Evolutionary conservation across 2,888 invertebrate species (phyloP).

Genomic region (Allygus modestus): DNA sequence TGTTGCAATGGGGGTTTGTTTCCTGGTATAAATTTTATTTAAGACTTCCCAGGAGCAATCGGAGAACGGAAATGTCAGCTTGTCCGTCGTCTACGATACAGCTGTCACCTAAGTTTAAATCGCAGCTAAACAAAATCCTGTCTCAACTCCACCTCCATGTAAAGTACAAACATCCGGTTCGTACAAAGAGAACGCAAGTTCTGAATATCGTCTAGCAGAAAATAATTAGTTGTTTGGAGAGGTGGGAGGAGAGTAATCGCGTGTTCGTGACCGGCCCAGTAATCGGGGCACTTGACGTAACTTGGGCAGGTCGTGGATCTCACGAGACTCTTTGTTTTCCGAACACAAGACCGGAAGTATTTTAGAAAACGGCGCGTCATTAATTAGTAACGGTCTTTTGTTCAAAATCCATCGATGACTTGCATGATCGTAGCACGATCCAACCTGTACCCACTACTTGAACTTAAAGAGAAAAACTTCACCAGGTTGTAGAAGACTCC

Average conservation of each 20-base stretch:
- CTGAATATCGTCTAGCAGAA: neutral
- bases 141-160: too few relatives aligned
- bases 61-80: too few relatives aligned
- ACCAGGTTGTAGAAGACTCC: neutral
- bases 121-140: too few relatives aligned
- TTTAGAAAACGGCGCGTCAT: conserved; percentile 8
- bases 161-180: too few relatives aligned
- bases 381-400: neutral
- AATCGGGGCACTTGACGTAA: conserved; percentile 5
- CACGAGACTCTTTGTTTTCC: neutral
- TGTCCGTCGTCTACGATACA: too few relatives aligned
- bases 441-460: neutral
- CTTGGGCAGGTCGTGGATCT: neutral
- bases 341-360: neutral
- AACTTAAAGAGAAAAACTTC: neutral
- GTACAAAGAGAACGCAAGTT: too few relatives aligned
- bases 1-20: too few relatives aligned
- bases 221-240: conserved; percentile 5
- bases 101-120: too few relatives aligned
- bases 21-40: too few relatives aligned
- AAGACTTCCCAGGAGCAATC: too few relatives aligned
- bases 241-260: conserved; percentile 3
- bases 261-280: neutral
- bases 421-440: neutral
- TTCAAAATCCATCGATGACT: conserved; percentile 11